Base-by-base conservation (phyloP, 1,140 invertebrate species). In the Temnothorax longispinosus region DNA sequence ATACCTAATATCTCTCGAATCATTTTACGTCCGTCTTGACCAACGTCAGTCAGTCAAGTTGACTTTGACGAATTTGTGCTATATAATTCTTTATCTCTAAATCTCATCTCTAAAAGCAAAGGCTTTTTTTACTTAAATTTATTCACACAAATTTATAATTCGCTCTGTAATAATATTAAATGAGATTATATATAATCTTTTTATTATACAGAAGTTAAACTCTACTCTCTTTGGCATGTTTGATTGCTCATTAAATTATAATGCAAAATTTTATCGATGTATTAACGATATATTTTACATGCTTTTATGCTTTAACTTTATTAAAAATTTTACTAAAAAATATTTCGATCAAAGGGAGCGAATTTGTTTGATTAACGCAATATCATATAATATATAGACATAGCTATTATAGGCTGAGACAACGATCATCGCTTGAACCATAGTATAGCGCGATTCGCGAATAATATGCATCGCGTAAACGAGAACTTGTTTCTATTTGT, bases 391-490 rank as follows among this genome's bases (percentile, higher is more conserved):
- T 13, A n/a, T 41, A n/a, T 41, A 41, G 6, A 41, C 38, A 41
- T 27, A 8, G 7, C 4, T 27, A 27, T 6, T 6, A 10, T 27
- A 44, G 21, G 3, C 27, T 2, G n/a, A 58, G 35, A 11, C 18
- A 44, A 47, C 27, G 41, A 78, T 7, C 10, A 11, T 10, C 11
- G 32, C 1, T 71, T 52, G 18, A 35, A 44, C 2, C 38, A 38
- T 44, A n/a, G 18, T 11, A 21, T 38, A 11, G 50, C 64, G 41
- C 44, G 21, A 81, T 69, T 80, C 64, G 41, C 44, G 21, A 81
- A 80, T 80, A 80, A 54, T 65, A 65, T 67, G 77, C 35, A 52
- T 80, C 35, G n/a, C 60, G 13, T 69, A 52, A 69, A 69, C 13
- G 62, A 10, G 15, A 21, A 15, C 27, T 21, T 21, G 65, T 27